phyloP scores from a whole-genome alignment of 2,797 vertebrate genomes.

The Lacerta viridis region DNA sequence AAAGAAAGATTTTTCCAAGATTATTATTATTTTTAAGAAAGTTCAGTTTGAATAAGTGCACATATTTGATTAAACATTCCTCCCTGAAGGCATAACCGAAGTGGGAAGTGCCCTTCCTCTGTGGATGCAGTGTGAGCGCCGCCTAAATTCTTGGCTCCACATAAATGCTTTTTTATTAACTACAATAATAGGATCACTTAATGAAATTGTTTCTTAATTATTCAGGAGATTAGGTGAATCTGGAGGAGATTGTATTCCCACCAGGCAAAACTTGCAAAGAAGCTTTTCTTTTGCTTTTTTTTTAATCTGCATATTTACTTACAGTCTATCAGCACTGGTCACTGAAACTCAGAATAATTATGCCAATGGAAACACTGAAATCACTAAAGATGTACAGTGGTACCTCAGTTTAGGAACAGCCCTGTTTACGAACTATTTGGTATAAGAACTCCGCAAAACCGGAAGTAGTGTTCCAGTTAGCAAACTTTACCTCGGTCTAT shows the following conservation, averaged over 20 bases:
- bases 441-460: no score
- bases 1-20: neutral
- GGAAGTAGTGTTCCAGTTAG: no score
- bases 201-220: slow-evolving; percentile 71
- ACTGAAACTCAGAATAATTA: slow-evolving; percentile 47
- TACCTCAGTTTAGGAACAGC: no score
- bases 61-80: slow-evolving; percentile 44
- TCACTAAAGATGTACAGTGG: neutral
- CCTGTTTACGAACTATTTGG: no score
- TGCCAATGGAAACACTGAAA: slow-evolving; percentile 9
- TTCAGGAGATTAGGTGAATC: slow-evolving; percentile 66
- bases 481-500: no score
- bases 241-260: slow-evolving; percentile 62
- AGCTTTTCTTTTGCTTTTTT: slow-evolving; percentile 49
- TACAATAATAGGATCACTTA: slow-evolving; percentile 63
- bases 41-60: slow-evolving; percentile 41
- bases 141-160: slow-evolving; percentile 62
- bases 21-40: slow-evolving; percentile 18
- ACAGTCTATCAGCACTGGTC: slow-evolving; percentile 29
- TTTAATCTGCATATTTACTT: slow-evolving; percentile 47
- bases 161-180: slow-evolving; percentile 66
- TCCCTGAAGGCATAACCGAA: slow-evolving; percentile 55
- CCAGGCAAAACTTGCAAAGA: slow-evolving; percentile 46
- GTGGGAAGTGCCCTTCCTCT: slow-evolving; percentile 58
- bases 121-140: slow-evolving; percentile 23